These are phyloP conservation scores for Lytechinus variegatus DNA, from an alignment of 35 echinoderm and acorn worm genomes.

Conservation along the genomic window DNA sequence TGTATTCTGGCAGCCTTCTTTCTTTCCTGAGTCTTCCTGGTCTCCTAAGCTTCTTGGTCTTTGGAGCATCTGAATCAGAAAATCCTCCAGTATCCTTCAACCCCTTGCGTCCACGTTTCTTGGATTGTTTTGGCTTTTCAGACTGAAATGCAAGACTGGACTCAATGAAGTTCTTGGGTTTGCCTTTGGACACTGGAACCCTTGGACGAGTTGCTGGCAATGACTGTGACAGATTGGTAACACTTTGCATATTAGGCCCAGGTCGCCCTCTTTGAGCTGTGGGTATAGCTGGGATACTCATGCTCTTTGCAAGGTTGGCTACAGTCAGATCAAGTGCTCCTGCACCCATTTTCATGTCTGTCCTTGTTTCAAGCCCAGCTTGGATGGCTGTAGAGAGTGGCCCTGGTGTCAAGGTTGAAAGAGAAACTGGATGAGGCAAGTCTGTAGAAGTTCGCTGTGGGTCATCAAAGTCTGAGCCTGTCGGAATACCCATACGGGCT, in stretches of 20 bases:
- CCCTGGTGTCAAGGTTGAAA: neutral
- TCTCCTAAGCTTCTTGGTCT: constrained; percentile 60
- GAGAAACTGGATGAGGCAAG: constrained; percentile 30
- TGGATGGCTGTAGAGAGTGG: constrained; percentile 35
- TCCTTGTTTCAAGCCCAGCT: constrained; percentile 38
- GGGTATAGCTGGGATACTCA: constrained; percentile 4
- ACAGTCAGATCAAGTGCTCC: constrained; percentile 31
- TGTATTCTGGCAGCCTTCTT: constrained; percentile 44
- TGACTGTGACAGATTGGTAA: constrained; percentile 39
- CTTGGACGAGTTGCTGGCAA: constrained; percentile 17
- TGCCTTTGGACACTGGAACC: constrained; percentile 79
- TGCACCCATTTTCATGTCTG: constrained; percentile 34
- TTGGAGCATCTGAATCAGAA: constrained; percentile 58
- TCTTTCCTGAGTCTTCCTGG: constrained; percentile 59
- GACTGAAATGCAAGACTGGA: constrained; percentile 59
- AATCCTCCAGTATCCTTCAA: constrained; percentile 57
- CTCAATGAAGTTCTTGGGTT: constrained; percentile 80
- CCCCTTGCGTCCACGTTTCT: constrained; percentile 58
- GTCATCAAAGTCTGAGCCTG: constrained; percentile 49
- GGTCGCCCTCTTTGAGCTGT: constrained; percentile 2
- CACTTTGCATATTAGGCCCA: constrained; percentile 39
- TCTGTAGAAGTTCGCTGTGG: constrained; percentile 24
- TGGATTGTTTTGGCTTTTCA: constrained; percentile 50
- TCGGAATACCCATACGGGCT: constrained; percentile 64
- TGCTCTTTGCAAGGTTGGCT: constrained; percentile 25